Conservation (phyloP, 92 coral and sea anemone species). For the Ricordea florida region DNA sequence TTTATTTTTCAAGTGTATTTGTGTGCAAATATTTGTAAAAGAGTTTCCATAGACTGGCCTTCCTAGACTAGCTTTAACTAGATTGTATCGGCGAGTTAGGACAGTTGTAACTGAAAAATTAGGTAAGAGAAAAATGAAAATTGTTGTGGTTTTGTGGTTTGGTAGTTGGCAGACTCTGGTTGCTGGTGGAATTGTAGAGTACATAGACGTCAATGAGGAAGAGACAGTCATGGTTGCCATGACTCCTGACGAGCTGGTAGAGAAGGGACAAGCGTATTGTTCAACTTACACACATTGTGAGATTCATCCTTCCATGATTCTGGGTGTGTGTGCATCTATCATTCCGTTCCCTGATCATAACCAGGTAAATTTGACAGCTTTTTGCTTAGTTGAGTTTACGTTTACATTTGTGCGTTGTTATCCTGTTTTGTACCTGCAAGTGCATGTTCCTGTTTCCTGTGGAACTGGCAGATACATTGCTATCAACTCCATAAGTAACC, state of each 20-base stretch:
- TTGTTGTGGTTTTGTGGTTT: neutral
- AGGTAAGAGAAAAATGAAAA: neutral
- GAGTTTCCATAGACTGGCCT: too few relatives aligned
- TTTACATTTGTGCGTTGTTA: too few relatives aligned
- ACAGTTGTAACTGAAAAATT: neutral
- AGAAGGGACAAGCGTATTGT: constrained; percentile 94
- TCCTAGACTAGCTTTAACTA: too few relatives aligned
- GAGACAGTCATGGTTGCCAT: constrained; percentile 99
- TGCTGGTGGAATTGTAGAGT: constrained; percentile 94
- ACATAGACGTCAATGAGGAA: constrained; percentile 97
- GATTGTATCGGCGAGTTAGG: neutral
- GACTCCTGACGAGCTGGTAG: constrained; percentile 98
- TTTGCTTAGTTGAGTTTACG: too few relatives aligned
- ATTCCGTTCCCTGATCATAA: constrained; percentile 99
- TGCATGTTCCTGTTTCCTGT: too few relatives aligned
- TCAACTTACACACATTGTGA: constrained; percentile 98
- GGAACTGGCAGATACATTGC: too few relatives aligned
- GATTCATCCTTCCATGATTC: constrained; percentile 98
- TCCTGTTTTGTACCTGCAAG: too few relatives aligned
- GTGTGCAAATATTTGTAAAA: too few relatives aligned
- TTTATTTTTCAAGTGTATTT: too few relatives aligned
- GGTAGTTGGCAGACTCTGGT: constrained; percentile 97
- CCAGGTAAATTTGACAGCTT: too few relatives aligned
- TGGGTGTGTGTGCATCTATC: constrained; percentile 98
- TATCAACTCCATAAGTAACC: too few relatives aligned